Evolutionary conservation across 1,140 invertebrate genomes (phyloP).

Genomic region (Plutomurus gul): DNA sequence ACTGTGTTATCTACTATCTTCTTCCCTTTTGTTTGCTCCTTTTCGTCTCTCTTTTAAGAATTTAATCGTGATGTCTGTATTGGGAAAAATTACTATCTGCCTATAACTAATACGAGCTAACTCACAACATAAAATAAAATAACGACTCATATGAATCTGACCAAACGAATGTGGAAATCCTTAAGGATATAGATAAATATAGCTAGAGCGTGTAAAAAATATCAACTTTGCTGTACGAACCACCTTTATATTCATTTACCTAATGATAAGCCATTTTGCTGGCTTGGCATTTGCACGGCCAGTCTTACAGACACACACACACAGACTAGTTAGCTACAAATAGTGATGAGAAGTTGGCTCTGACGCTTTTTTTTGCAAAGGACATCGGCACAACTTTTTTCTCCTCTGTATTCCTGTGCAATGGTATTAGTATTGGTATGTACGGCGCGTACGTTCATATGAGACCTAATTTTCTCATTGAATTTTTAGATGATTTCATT

Average conservation of each 20-base stretch:
- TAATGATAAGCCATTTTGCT: slow-evolving; percentile 26
- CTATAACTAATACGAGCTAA: slow-evolving; percentile 19
- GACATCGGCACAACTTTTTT: not conserved
- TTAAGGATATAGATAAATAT: no score
- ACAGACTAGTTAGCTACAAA: no score
- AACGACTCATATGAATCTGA: not conserved
- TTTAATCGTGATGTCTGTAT: slow-evolving; percentile 47
- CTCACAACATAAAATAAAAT: not conserved
- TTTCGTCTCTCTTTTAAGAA: slow-evolving; percentile 45
- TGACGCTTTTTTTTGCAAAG: not conserved
- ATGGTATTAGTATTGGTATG: not conserved
- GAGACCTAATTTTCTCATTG: slow-evolving; percentile 43
- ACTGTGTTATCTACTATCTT: slow-evolving; percentile 46
- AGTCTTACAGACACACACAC: not conserved
- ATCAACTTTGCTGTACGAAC: not conserved
- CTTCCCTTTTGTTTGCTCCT: slow-evolving; percentile 45
- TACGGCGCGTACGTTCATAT: not conserved
- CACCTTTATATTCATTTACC: slow-evolving; percentile 15
- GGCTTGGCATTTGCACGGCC: not conserved
- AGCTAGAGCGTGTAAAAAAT: not conserved
- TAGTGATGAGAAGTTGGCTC: no score
- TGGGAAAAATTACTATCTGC: slow-evolving; percentile 47
- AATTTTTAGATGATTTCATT: slow-evolving; percentile 30
- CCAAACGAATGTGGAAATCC: not conserved
- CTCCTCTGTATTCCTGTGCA: no score